Evolutionary conservation across 92 coral and sea anemone species (phyloP).

Genomic region (Heliopora coerulea): DNA sequence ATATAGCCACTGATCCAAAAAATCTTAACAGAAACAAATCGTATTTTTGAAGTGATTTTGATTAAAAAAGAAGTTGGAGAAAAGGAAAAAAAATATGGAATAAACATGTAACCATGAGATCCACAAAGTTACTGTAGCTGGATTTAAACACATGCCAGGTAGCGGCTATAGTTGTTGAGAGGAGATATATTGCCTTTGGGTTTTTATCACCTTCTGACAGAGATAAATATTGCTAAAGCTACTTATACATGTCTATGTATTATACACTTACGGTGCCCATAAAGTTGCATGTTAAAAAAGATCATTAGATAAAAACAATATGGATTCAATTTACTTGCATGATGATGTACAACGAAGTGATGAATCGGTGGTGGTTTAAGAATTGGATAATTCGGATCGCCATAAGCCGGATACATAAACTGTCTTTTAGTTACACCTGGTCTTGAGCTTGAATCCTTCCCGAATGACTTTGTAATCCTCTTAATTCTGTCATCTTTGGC

Average conservation of each 20-base stretch:
- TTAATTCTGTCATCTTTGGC: neutral
- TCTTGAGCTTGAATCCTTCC: neutral
- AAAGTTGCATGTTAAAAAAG: too few relatives aligned
- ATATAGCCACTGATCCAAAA: too few relatives aligned
- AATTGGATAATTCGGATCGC: neutral
- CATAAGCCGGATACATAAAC: constrained; percentile 25
- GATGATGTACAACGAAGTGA: constrained; percentile 88
- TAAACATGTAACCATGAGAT: too few relatives aligned
- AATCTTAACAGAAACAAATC: too few relatives aligned
- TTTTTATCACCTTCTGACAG: too few relatives aligned
- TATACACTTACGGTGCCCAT: too few relatives aligned
- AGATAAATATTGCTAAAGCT: too few relatives aligned
- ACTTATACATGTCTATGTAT: too few relatives aligned
- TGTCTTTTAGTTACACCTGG: constrained; percentile 18
- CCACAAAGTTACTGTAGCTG: neutral
- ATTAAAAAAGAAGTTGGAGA: too few relatives aligned
- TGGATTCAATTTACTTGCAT: constrained; percentile 94
- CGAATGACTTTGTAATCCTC: neutral
- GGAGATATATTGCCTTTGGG: neutral
- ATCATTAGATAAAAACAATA: too few relatives aligned
- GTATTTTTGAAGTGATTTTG: too few relatives aligned
- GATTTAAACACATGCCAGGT: neutral
- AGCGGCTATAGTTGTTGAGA: neutral
- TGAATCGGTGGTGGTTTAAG: constrained; percentile 65
- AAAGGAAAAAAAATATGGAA: neutral